Base-by-base conservation (phyloP, 2,113 vertebrate genomes). In the Gnathonemus echidnorhynchus region DNA sequence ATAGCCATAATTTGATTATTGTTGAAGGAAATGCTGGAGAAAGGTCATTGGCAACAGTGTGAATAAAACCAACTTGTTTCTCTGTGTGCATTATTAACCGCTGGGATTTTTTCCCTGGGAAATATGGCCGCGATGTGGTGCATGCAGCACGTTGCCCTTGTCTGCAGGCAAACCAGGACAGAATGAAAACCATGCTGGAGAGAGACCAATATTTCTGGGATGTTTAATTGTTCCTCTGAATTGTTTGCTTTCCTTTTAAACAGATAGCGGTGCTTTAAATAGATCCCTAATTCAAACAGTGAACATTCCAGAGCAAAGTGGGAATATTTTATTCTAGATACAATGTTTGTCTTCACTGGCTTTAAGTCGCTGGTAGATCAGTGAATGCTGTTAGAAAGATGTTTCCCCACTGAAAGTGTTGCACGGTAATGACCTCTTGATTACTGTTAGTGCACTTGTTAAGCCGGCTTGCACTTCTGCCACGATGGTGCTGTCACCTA, bases 201-300 rank as follows among this genome's bases (percentile, higher is more conserved):
- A 62, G 35, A 90, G 42, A 85, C 83, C 89, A 86, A 19, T 66
- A 5, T 66, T 86, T 90, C 83, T 80, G 90, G 70, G 86, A 83
- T 56, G 62, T 90, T 88, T 88, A 31, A 88, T 80, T 56, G 70
- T 70, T 86, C 87, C 50, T 45, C 50, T 88, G 86, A 49, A 56
- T 88, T 45, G 87, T 88, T 88, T 90, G 42, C 52, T n/a, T 88
- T 83, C 52, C 31, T 58, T 77, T 88, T 88, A 70, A 50, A 83
- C 46, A 74, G 86, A 90, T 88, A 90, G 74, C 24, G 45, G 48
- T 21, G 27, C 52, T 89, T 77, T 83, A 83, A 83, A 90, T 58
- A 90, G 74, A 88, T 45, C n/a, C 15, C 62, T 87, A 87, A 49
- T 87, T 66, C 53, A 90, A 90, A 90, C 84, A 87, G 56, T 87